Evolutionary conservation across 2,797 vertebrate genomes (phyloP), one percentile per base, ranked within the genome.

Genomic region (Dicrostonyx torquatus): DNA sequence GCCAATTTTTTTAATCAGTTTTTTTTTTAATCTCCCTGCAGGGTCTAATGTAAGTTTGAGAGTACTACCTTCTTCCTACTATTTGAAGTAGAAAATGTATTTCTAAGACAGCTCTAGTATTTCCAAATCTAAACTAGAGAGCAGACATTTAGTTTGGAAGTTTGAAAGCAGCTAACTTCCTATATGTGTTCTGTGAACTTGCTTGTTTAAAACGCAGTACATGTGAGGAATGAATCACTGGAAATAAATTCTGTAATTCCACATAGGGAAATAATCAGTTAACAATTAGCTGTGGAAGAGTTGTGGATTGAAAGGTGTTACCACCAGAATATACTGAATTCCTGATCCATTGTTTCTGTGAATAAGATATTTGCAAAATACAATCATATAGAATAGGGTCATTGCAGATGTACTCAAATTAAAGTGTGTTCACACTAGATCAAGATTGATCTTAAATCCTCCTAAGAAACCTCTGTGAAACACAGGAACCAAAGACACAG

Each of bases 21-120:
- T 88, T 94, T 91, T 70, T 64, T 31, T 64, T 68, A 60, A 90
- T 95, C 78, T 95, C 68, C 60, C 75, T 83, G 90, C 48, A 88
- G 90, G 84, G 87, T 50, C 84, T 92, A 95, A 93, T 93, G 82
- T 96, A 96, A 90, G 73, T 89, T 89, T 86, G 70, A 92, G 75
- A 89, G 64, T 34, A 86, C 75, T 95, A 90, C 45, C 87, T 95
- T 93, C 43, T n/a, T 92, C 70, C 86, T 14, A 24, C 50, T 92
- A 37, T 83, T 58, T 95, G 88, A 95, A 95, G 66, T 40, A 91
- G 26, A 94, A 72, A 90, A 94, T 29, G 89, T 58, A 91, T 97
- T 97, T 91, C 94, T 75, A 94, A 93, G 34, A 89, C 40, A 93
- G 13, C 34, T 95, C 48, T 92, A 91, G 93, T 96, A 76, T 78